Evolutionary conservation across 2,888 invertebrate species (phyloP).

Genomic region (Gandaritis pyraliata): DNA sequence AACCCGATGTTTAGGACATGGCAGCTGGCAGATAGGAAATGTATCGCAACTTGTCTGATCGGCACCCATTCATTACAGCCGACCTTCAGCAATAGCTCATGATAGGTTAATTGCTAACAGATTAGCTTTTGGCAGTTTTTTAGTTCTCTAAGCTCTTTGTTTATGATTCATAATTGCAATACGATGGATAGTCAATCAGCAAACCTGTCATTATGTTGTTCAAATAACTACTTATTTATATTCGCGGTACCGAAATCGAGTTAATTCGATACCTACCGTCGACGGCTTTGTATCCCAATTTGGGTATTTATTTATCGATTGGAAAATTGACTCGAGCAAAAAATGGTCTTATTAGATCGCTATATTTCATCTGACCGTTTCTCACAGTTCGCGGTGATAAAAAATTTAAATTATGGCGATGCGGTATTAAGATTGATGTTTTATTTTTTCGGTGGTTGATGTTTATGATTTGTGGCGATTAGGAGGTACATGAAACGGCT

Average conservation of each 20-base stretch:
- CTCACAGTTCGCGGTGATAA: slow-evolving; percentile 55
- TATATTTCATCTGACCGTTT: slow-evolving; percentile 64
- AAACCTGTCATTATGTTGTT: slow-evolving; percentile 79
- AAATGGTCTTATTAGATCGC: slow-evolving; percentile 59
- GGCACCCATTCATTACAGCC: slow-evolving; percentile 63
- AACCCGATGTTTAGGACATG: slow-evolving; percentile 48
- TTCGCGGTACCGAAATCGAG: slow-evolving; percentile 58
- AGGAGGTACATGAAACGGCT: slow-evolving; percentile 69
- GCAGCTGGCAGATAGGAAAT: slow-evolving; percentile 58
- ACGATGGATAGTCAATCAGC: slow-evolving; percentile 74
- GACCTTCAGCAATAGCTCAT: slow-evolving; percentile 76
- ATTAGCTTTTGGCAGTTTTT: slow-evolving; percentile 80
- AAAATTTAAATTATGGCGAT: slow-evolving; percentile 60
- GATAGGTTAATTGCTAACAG: slow-evolving; percentile 82
- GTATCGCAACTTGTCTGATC: slow-evolving; percentile 41
- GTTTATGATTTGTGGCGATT: slow-evolving; percentile 74
- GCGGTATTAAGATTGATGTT: slow-evolving; percentile 75
- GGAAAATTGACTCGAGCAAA: slow-evolving; percentile 58
- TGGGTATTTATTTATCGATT: slow-evolving; percentile 71
- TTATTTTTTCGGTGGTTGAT: slow-evolving; percentile 65
- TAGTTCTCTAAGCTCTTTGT: slow-evolving; percentile 69
- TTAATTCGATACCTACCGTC: slow-evolving; percentile 63
- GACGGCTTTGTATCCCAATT: slow-evolving; percentile 52
- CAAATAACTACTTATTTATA: slow-evolving; percentile 79
- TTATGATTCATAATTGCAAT: slow-evolving; percentile 82